These are phyloP conservation scores for Onychostruthus taczanowskii DNA, from an alignment of 2,113 vertebrate species.

Conservation along the genomic window DNA sequence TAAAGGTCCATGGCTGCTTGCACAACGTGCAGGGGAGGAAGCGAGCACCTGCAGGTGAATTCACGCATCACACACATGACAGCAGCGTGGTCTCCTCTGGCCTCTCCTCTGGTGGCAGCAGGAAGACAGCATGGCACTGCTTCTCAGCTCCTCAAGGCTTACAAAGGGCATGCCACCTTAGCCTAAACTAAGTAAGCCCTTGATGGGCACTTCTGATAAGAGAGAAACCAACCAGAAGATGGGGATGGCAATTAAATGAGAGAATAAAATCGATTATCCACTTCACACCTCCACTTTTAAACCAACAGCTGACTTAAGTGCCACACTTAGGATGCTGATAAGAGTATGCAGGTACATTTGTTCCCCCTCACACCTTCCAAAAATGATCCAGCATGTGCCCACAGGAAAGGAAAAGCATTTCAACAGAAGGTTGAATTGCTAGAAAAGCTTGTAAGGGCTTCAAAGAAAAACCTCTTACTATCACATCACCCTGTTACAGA, in stretches of 20 bases:
- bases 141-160: background rate
- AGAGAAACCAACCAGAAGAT: background rate
- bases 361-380: too few species aligned
- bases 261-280: background rate
- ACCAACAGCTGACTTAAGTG: background rate
- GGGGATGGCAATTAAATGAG: background rate
- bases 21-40: background rate
- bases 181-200: background rate
- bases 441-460: background rate
- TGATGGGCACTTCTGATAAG: background rate
- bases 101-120: background rate
- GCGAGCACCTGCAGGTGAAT: background rate
- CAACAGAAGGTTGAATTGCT: background rate
- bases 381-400: background rate
- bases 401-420: background rate
- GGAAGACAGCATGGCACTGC: background rate
- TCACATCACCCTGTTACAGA: background rate
- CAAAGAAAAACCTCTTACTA: background rate
- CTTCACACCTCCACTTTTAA: background rate
- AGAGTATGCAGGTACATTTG: background rate
- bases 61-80: accelerated
- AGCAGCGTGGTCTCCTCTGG: background rate
- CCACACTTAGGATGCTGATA: background rate
- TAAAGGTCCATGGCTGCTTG: background rate
- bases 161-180: background rate